These are phyloP conservation scores for Drosophila helvetica DNA, from an alignment of 2,888 invertebrate species.

Conservation along the genomic window DNA sequence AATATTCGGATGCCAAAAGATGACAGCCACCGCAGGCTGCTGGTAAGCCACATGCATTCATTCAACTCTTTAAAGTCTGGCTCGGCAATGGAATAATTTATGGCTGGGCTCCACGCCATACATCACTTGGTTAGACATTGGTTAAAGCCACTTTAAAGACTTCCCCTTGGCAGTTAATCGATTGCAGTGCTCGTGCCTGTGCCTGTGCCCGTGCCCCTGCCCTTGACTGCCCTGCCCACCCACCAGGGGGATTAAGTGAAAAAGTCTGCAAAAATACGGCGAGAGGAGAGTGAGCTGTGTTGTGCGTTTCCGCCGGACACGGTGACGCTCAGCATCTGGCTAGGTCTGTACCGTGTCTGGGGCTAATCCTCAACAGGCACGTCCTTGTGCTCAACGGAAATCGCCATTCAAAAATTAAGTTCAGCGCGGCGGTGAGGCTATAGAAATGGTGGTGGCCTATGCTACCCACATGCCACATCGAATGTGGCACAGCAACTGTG, in stretches of 20 bases:
- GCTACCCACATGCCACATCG: conserved; percentile 27
- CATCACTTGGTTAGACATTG: conserved; percentile 15
- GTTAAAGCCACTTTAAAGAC: conserved; percentile 49
- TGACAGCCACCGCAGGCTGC: neutral
- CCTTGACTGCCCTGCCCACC: conserved; percentile 15
- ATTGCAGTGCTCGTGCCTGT: conserved; percentile 33
- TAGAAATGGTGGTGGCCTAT: conserved; percentile 1
- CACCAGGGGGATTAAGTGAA: conserved; percentile 44
- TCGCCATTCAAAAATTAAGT: conserved; percentile 59
- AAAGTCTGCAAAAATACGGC: conserved; percentile 48
- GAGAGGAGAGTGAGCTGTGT: conserved; percentile 22
- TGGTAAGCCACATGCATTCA: neutral
- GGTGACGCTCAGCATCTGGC: conserved; percentile 68
- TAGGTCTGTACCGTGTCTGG: conserved; percentile 57
- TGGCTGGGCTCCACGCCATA: conserved; percentile 1
- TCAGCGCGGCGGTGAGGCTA: neutral
- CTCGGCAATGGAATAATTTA: conserved; percentile 14
- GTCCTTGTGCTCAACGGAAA: conserved; percentile 60
- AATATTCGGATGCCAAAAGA: conserved; percentile 9
- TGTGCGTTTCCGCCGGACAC: conserved; percentile 62
- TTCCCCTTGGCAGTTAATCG: conserved; percentile 58
- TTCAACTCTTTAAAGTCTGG: neutral
- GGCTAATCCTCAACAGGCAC: conserved; percentile 74
- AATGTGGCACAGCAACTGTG: conserved; percentile 48
- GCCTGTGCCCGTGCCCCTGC: neutral